Base-by-base conservation (phyloP, 2,113 vertebrate genomes). In the Panthera uncia region DNA sequence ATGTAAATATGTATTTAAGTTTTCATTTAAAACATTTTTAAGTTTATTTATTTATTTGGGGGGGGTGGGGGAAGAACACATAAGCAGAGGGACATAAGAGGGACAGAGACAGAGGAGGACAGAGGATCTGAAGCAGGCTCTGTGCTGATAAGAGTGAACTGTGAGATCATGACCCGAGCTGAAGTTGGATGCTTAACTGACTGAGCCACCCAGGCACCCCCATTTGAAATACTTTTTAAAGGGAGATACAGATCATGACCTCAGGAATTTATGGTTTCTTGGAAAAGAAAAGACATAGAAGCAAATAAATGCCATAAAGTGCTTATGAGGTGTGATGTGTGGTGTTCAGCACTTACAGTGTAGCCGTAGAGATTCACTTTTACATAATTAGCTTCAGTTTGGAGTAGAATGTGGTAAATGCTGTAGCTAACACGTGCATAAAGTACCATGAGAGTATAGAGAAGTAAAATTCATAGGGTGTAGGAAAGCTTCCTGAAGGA, bases 181-280 rank as follows among this genome's bases (percentile, higher is more conserved):
- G 57, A 61, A 61, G 57, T 61, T 21, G 8, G 57, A 25, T 8
- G 21, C 57, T 61, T 23, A 57, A 9, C 57, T 61, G 21, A 61
- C 21, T 61, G 57, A 61, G 57, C 21, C 21, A 21, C 57, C 57
- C 57, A 61, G 21, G 21, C 0, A 3, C 57, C 57, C 21, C 57
- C 2, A 74, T 50, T 95, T 87, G 63, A 97, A 86, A n/a, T 69
- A 73, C 31, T 95, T 52, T 57, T 48, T 48, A 41, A 87, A 94
- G 38, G 36, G 5, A 79, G 29, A 4, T 57, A 14, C 68, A n/a
- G 48, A 48, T 94, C 29, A 27, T 48, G 57, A 48, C 61, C 33
- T 89, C 41, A 63, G 76, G 52, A 85, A 41, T 27, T 95, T 61
- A 63, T 0, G 16, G 27, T n/a, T 93, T 79, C 61, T 52, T 80